Evolutionary conservation across 2,113 vertebrate genomes (phyloP).

Genomic region (Pseudorasbora parva): DNA sequence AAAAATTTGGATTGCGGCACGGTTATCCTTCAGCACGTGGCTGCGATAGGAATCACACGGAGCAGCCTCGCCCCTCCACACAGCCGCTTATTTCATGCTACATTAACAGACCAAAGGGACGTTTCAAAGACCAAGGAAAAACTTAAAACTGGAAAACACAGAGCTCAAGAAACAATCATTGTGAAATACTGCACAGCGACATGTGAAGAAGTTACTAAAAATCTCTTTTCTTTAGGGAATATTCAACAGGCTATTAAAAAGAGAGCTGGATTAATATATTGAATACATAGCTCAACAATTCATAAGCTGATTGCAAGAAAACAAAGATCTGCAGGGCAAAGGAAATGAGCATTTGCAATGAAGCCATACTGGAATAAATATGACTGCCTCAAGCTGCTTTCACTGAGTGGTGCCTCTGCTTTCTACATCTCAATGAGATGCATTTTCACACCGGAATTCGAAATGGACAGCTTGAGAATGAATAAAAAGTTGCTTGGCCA

Average conservation of each 20-base stretch:
- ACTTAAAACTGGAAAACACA: slow-evolving; percentile 20
- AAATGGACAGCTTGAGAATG: slow-evolving; percentile 28
- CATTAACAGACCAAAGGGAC: slow-evolving; percentile 61
- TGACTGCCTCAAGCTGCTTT: slow-evolving; percentile 20
- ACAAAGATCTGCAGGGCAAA: slow-evolving; percentile 34
- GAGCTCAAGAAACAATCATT: slow-evolving; percentile 27
- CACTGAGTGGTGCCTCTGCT: slow-evolving; percentile 5
- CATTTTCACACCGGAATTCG: slow-evolving; percentile 7
- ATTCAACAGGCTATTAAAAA: slow-evolving; percentile 25
- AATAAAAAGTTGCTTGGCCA: not conserved
- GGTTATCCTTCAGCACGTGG: slow-evolving; percentile 37
- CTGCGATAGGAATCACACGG: slow-evolving; percentile 45
- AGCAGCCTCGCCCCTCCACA: slow-evolving; percentile 38
- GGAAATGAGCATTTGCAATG: slow-evolving; percentile 38
- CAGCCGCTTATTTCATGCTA: slow-evolving; percentile 59
- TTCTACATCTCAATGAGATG: slow-evolving; percentile 32
- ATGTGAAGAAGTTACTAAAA: slow-evolving; percentile 16
- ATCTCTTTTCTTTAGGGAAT: slow-evolving; percentile 19
- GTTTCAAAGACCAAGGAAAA: slow-evolving; percentile 29
- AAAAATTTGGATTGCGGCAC: slow-evolving; percentile 37
- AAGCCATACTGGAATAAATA: slow-evolving; percentile 18
- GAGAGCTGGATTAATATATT: slow-evolving; percentile 32
- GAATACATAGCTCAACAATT: slow-evolving; percentile 23
- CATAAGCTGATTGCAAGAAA: slow-evolving; percentile 38
- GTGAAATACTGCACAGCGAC: slow-evolving; percentile 18